A percentile compares a stretch with the other conserved stretches of the same genome.
Conservation (phyloP, 2,797 vertebrate genomes). For the Thripadectes ignobilis region DNA sequence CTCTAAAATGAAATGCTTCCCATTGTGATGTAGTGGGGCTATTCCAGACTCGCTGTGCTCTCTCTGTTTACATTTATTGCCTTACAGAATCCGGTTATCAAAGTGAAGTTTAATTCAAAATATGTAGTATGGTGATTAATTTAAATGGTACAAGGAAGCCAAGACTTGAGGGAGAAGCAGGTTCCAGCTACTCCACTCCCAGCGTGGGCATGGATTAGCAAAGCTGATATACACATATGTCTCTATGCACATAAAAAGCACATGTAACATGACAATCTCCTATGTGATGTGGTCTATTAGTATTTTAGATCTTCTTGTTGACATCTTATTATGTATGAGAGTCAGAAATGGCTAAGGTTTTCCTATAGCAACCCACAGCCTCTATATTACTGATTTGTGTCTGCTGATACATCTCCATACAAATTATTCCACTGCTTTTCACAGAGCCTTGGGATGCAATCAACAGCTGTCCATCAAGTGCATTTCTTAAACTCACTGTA, state of each 20-base stretch:
- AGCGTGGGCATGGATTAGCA: background rate
- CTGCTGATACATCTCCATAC: background rate
- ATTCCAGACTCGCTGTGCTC: background rate
- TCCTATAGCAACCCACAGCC: background rate
- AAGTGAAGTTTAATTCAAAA: background rate
- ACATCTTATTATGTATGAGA: fast-evolving
- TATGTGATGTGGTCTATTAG: fast-evolving
- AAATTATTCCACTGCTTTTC: background rate
- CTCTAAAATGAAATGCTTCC: constrained; percentile 26
- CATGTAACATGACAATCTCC: background rate
- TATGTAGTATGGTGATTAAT: background rate
- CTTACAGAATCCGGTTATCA: constrained; percentile 4
- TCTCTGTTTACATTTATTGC: constrained; percentile 35
- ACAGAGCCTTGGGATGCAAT: background rate
- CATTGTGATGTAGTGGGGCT: background rate
- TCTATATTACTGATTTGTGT: background rate
- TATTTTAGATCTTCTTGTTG: background rate
- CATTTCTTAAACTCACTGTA: background rate
- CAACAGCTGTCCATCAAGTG: background rate
- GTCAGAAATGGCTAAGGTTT: background rate
- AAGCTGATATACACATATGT: fast-evolving
- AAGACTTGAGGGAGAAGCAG: background rate
- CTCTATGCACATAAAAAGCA: background rate
- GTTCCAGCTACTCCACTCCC: background rate
- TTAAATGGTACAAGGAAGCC: background rate